phyloP scores from a whole-genome alignment of 2,797 vertebrate genomes.

The Champsocephalus esox region DNA sequence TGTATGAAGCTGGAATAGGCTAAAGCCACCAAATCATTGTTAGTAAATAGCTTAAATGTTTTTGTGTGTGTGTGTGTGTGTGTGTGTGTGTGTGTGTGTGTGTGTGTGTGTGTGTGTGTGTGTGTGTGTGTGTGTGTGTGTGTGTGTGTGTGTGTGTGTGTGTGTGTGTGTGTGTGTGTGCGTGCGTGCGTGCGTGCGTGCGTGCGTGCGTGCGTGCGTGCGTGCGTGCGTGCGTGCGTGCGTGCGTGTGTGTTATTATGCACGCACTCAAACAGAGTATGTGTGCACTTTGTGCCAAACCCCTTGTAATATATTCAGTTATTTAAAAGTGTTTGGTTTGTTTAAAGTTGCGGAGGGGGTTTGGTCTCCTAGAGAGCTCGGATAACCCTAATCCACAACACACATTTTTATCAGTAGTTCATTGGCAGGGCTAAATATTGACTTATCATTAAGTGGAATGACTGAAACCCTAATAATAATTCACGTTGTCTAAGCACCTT shows the following conservation, averaged over 20 bases:
- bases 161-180: too few species aligned
- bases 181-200: too few species aligned
- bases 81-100: constrained; percentile 4
- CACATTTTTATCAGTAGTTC: constrained; percentile 91
- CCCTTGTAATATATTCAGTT: constrained; percentile 82
- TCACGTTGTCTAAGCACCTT: constrained; percentile 88
- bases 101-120: not conserved
- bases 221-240: not conserved
- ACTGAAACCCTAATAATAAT: constrained; percentile 88
- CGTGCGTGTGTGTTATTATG: constrained; percentile 11
- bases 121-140: not conserved
- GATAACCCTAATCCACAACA: constrained; percentile 86
- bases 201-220: too few species aligned
- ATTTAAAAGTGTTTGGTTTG: constrained; percentile 87
- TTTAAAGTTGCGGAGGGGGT: constrained; percentile 85
- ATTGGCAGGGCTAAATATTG: constrained; percentile 89
- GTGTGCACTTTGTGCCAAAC: constrained; percentile 65
- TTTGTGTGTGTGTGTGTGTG: not conserved
- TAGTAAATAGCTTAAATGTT: constrained; percentile 1
- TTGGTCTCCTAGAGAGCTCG: constrained; percentile 84
- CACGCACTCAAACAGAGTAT: constrained; percentile 27
- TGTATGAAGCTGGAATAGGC: not conserved
- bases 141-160: not conserved
- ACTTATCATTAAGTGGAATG: constrained; percentile 90
- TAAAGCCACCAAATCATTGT: not conserved